A percentile compares a stretch with the other conserved stretches of the same genome.
phyloP scores from a whole-genome alignment of 1,140 invertebrate genomes.

The Venturia canescens region DNA sequence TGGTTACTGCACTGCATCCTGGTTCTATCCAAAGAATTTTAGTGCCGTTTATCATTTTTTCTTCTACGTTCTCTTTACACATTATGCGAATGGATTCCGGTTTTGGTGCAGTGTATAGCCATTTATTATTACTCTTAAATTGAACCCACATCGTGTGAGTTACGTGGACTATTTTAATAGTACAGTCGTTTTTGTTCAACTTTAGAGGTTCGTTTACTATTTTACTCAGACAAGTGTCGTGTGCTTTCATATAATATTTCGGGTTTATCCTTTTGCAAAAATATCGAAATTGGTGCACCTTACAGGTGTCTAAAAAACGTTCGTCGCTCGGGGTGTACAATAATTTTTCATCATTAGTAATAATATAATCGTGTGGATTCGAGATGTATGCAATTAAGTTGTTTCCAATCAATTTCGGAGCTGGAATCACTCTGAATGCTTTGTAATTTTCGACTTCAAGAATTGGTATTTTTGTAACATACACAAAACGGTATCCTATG shows the following conservation, averaged over 20 bases:
- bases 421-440: slow-evolving; percentile 37
- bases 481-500: slow-evolving; percentile 41
- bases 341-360: slow-evolving; percentile 43
- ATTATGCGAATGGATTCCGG: no score
- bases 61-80: no score
- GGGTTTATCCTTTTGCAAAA: slow-evolving; percentile 39
- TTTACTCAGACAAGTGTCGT: slow-evolving; percentile 40
- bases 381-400: slow-evolving; percentile 37
- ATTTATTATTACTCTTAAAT: slow-evolving; percentile 40
- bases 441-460: slow-evolving; percentile 35
- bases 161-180: slow-evolving; percentile 23
- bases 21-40: no score
- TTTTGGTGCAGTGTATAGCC: slow-evolving; percentile 36
- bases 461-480: slow-evolving; percentile 40
- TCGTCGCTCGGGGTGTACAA: slow-evolving; percentile 42
- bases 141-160: slow-evolving; percentile 43
- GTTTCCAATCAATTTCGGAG: slow-evolving; percentile 25
- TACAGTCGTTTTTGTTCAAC: slow-evolving; percentile 25
- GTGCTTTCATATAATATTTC: slow-evolving; percentile 41
- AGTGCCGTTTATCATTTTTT: no score
- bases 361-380: slow-evolving; percentile 43
- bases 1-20: no score
- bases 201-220: slow-evolving; percentile 43
- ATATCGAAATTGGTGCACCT: slow-evolving; percentile 14
- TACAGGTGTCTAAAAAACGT: slow-evolving; percentile 25